phyloP scores from a whole-genome alignment of 2,888 invertebrate species.

The Eueremaeus valkanovi region DNA sequence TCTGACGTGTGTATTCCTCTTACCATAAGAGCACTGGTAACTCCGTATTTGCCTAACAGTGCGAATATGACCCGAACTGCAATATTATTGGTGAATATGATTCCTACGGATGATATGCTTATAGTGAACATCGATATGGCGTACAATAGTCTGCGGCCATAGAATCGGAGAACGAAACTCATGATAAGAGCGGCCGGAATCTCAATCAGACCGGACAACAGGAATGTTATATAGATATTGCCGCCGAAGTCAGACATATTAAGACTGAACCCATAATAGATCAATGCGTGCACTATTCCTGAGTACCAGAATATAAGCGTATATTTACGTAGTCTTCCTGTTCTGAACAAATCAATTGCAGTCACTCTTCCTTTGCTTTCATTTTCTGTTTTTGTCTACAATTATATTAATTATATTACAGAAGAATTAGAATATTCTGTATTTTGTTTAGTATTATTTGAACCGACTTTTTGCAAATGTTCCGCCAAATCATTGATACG shows the following conservation, averaged over 20 bases:
- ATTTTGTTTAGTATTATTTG: no score
- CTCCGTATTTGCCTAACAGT: slow-evolving; percentile 39
- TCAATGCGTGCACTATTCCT: slow-evolving; percentile 75
- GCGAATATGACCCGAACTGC: background rate
- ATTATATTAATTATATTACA: background rate
- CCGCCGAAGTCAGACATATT: slow-evolving; percentile 75
- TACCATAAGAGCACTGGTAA: background rate
- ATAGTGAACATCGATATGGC: background rate
- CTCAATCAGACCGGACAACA: slow-evolving; percentile 73
- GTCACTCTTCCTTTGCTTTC: background rate
- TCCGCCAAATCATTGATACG: no score
- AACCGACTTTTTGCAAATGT: no score
- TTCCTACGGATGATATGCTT: background rate
- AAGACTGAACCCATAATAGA: slow-evolving; percentile 77
- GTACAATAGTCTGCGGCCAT: slow-evolving; percentile 21
- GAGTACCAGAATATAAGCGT: slow-evolving; percentile 41
- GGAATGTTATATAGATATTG: slow-evolving; percentile 73
- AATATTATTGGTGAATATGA: background rate
- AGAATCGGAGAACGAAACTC: background rate
- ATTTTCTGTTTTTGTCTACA: background rate
- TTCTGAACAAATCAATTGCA: slow-evolving; percentile 26
- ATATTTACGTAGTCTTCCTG: slow-evolving; percentile 20
- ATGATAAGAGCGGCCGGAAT: slow-evolving; percentile 62
- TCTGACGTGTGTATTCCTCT: background rate
- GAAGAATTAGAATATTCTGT: no score